Conservation (phyloP, 2,888 invertebrate species). For the Macaria notata region DNA sequence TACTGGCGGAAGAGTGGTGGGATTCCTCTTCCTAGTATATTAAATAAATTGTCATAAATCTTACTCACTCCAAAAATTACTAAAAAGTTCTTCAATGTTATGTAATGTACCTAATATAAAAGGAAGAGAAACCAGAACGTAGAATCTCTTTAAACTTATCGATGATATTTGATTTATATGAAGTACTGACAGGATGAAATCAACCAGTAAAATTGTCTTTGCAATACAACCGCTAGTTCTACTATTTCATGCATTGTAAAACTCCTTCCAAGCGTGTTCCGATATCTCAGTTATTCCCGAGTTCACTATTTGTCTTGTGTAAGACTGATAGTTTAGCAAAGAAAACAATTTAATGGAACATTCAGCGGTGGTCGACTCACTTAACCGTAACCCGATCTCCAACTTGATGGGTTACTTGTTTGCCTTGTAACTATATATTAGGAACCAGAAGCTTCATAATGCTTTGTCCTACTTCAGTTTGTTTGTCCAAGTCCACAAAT, state of each 20-base stretch:
- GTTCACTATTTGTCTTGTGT: constrained; percentile 41
- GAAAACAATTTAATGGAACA: constrained; percentile 77
- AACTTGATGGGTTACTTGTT: constrained; percentile 72
- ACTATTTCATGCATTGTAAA: no score
- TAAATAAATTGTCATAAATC: no score
- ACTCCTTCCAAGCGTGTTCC: not conserved
- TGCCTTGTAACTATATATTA: constrained; percentile 66
- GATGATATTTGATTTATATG: no score
- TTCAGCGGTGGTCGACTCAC: constrained; percentile 74
- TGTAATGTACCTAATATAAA: no score
- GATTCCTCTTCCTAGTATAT: constrained; percentile 6
- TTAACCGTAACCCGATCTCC: constrained; percentile 71
- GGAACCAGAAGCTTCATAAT: constrained; percentile 63
- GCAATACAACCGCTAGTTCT: no score
- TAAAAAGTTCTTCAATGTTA: no score
- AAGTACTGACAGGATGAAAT: no score
- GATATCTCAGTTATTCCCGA: not conserved
- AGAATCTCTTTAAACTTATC: no score
- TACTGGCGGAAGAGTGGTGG: constrained; percentile 39
- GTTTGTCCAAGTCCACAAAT: constrained; percentile 48
- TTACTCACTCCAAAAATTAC: no score
- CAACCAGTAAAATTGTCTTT: no score
- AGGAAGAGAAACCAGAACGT: no score
- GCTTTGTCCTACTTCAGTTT: constrained; percentile 63
- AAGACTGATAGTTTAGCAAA: constrained; percentile 58